These are phyloP conservation scores for Listrodromus nycthemerus DNA, from an alignment of 2,888 invertebrate species.

Conservation along the genomic window DNA sequence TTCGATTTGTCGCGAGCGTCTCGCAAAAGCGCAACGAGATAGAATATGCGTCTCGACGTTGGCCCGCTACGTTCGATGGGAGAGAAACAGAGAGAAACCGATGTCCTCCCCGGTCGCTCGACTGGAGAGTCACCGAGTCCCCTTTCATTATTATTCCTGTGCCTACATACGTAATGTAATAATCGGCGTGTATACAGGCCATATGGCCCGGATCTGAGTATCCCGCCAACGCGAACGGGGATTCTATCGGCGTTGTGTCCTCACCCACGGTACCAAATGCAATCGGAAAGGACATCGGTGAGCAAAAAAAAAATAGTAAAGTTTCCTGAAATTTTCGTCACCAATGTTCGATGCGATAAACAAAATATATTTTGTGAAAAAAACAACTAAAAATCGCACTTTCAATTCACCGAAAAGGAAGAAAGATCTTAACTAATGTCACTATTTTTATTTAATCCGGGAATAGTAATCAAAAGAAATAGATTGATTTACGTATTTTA, in stretches of 20 bases:
- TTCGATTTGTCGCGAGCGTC: conserved; percentile 80
- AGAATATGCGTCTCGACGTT: conserved; percentile 67
- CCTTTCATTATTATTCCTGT: conserved; percentile 79
- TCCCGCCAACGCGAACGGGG: conserved; percentile 26
- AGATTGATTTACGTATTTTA: too few relatives aligned
- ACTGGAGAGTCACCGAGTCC: conserved; percentile 66
- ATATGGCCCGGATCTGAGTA: conserved; percentile 78
- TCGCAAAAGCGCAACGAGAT: conserved; percentile 82
- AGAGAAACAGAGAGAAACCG: conserved; percentile 51
- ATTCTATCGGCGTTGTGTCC: conserved; percentile 5
- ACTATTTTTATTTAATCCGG: too few relatives aligned
- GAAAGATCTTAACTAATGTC: too few relatives aligned
- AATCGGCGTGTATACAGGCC: conserved; percentile 83
- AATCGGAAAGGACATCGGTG: conserved; percentile 50
- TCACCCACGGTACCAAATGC: conserved; percentile 26
- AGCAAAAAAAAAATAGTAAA: conserved; percentile 14
- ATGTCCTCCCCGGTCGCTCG: conserved; percentile 30
- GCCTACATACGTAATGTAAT: conserved; percentile 84
- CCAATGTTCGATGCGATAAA: too few relatives aligned
- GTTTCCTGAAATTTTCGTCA: background rate
- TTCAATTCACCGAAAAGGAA: too few relatives aligned
- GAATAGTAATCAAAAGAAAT: too few relatives aligned
- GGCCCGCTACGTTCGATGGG: conserved; percentile 26
- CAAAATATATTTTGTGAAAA: too few relatives aligned
- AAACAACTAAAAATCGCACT: too few relatives aligned